phyloP scores from a whole-genome alignment of 1,140 invertebrate species.

The Zaprionus nigranus region DNA sequence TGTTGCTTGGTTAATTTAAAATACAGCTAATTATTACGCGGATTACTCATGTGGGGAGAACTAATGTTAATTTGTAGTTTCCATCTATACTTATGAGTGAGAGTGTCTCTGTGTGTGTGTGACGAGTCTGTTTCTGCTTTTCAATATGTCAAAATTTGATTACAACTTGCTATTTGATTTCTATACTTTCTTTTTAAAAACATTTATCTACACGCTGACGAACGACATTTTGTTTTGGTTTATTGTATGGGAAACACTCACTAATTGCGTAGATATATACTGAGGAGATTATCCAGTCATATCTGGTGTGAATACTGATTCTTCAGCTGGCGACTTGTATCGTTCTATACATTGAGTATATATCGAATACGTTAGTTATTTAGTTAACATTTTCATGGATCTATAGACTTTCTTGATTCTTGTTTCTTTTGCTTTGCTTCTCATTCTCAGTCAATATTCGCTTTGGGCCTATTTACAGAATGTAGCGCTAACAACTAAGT shows the following conservation, averaged over 20 bases:
- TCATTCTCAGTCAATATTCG: constrained; percentile 28
- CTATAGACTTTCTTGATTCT: constrained; percentile 21
- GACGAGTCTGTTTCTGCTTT: not conserved
- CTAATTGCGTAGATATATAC: constrained; percentile 49
- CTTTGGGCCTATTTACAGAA: constrained; percentile 5
- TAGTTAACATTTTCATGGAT: constrained; percentile 75
- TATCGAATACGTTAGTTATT: constrained; percentile 64
- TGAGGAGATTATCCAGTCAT: constrained; percentile 58
- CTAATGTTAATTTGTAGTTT: constrained; percentile 76
- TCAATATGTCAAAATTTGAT: constrained; percentile 68
- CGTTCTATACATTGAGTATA: constrained; percentile 52
- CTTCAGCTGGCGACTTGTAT: constrained; percentile 60
- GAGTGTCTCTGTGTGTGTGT: constrained; percentile 41
- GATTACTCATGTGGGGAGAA: constrained; percentile 59
- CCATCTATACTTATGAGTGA: constrained; percentile 47
- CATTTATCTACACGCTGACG: constrained; percentile 78
- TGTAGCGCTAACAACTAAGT: constrained; percentile 3
- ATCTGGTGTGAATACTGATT: constrained; percentile 74
- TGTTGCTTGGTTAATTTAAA: constrained; percentile 69
- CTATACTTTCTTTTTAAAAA: constrained; percentile 63
- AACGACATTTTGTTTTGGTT: constrained; percentile 54
- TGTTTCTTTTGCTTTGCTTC: constrained; percentile 26
- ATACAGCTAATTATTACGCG: constrained; percentile 72
- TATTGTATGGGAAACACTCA: constrained; percentile 76
- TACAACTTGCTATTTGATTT: constrained; percentile 75